phyloP scores from a whole-genome alignment of 1,140 invertebrate genomes.

The Temnothorax curvispinosus region DNA sequence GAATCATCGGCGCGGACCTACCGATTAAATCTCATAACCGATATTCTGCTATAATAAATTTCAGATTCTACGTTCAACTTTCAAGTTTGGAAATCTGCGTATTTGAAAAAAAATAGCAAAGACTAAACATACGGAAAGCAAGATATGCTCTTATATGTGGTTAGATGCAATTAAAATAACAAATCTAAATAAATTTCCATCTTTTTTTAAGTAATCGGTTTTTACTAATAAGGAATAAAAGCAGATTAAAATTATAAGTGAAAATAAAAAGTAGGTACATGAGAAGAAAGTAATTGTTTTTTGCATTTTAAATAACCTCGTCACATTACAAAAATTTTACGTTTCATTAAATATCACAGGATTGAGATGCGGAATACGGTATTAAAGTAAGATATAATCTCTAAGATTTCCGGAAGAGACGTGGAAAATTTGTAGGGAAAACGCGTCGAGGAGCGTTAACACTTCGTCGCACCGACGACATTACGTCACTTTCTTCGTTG shows the following conservation, averaged over 20 bases:
- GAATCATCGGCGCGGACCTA: neutral
- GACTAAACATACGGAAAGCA: neutral
- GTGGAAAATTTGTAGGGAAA: conserved; percentile 26
- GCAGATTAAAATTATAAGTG: neutral
- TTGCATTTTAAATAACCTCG: neutral
- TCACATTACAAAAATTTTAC: neutral
- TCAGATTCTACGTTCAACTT: neutral
- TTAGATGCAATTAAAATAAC: neutral
- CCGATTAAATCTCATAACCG: neutral
- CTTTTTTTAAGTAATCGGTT: neutral
- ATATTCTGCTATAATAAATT: neutral
- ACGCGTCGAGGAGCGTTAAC: conserved; percentile 65
- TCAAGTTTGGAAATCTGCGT: neutral
- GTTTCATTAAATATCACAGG: conserved; percentile 11
- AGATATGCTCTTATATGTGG: neutral
- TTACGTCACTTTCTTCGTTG: conserved; percentile 68
- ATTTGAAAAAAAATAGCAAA: neutral
- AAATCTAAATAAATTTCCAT: neutral
- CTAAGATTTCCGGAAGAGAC: conserved; percentile 3
- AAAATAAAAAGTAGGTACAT: too few relatives aligned
- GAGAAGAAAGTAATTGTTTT: neutral
- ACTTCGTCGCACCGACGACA: conserved; percentile 62
- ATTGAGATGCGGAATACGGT: conserved; percentile 14
- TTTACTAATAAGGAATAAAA: neutral
- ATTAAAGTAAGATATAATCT: conserved; percentile 35